Conservation (phyloP, 1,140 invertebrate species). For the Maconellicoccus hirsutus region DNA sequence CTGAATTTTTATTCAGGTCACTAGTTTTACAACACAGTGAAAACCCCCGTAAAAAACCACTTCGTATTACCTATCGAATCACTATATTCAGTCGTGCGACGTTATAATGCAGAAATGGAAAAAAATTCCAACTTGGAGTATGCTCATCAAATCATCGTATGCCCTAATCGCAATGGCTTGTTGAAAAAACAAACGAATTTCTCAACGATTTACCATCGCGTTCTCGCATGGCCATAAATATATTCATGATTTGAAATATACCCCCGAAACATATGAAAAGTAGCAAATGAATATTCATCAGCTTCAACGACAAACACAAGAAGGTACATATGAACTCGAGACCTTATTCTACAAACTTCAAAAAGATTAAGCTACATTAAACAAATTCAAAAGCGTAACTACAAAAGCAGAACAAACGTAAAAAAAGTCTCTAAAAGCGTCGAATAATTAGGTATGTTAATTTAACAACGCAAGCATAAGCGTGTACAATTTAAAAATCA, state of each 20-base stretch:
- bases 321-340: not conserved
- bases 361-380: conserved; percentile 10
- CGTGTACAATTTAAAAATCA: not conserved
- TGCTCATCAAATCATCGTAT: not conserved
- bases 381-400: conserved; percentile 2
- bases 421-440: not conserved
- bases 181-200: not conserved
- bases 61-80: not conserved
- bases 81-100: not conserved
- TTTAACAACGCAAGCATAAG: not conserved
- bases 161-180: too few species aligned
- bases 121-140: too few species aligned
- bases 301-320: not conserved
- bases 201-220: not conserved
- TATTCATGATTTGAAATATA: conserved; percentile 1
- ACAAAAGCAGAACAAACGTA: not conserved
- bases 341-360: not conserved
- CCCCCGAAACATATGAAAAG: not conserved
- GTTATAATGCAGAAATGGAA: too few species aligned
- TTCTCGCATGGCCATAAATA: not conserved
- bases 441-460: not conserved
- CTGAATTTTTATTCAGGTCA: conserved; percentile 4
- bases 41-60: not conserved
- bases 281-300: conserved; percentile 4
- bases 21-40: not conserved